phyloP scores from a whole-genome alignment of 2,888 invertebrate species.

The Phragmatobia fuliginosa region DNA sequence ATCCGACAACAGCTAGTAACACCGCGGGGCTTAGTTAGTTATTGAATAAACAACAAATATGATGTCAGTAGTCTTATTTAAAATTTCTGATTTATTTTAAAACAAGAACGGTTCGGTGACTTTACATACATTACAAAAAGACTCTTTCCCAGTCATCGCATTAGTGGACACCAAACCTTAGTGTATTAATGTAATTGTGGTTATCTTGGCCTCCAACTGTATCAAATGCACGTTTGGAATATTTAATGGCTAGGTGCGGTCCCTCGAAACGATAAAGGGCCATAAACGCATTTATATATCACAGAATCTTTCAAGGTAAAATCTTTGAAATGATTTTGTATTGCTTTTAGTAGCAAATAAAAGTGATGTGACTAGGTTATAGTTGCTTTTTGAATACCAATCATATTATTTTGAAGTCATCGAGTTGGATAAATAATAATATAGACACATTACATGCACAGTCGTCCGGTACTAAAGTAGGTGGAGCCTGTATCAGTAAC shows the following conservation, averaged over 20 bases:
- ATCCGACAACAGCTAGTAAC: too few species aligned
- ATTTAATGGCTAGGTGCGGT: slow-evolving; percentile 15
- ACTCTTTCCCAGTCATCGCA: background rate
- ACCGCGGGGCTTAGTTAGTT: too few species aligned
- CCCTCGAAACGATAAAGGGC: background rate
- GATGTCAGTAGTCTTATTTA: too few species aligned
- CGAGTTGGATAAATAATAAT: background rate
- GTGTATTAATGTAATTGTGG: slow-evolving; percentile 1
- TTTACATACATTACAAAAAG: background rate
- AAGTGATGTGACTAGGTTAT: background rate
- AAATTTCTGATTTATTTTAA: too few species aligned
- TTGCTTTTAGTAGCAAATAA: background rate
- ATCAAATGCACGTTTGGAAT: slow-evolving; percentile 19
- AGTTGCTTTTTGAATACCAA: background rate
- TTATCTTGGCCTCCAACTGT: slow-evolving; percentile 12
- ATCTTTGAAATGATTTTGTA: background rate
- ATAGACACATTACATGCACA: too few species aligned
- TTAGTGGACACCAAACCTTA: background rate
- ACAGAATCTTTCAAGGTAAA: background rate
- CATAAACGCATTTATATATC: background rate
- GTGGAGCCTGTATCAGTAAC: too few species aligned
- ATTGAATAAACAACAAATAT: too few species aligned
- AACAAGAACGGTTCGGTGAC: background rate
- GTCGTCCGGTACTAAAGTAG: too few species aligned
- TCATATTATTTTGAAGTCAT: background rate